Evolutionary conservation across 2,797 vertebrate species (phyloP).

Genomic region (Mormyrops boulengeri): DNA sequence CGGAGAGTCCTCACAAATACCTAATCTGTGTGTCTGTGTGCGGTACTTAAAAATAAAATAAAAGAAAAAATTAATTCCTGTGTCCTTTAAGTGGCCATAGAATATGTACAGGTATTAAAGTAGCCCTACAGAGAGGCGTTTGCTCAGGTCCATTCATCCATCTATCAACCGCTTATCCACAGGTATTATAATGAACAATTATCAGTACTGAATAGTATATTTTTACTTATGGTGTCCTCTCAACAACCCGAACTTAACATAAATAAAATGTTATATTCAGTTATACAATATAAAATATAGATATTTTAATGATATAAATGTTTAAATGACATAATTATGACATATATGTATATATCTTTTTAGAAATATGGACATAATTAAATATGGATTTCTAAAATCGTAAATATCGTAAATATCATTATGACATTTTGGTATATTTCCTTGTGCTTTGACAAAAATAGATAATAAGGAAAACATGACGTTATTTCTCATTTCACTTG

Average conservation of each 20-base stretch:
- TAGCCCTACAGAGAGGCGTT: not conserved
- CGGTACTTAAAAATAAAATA: not conserved
- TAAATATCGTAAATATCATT: not conserved
- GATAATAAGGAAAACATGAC: not conserved
- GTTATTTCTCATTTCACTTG: not conserved
- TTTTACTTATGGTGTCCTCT: not conserved
- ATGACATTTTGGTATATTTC: not conserved
- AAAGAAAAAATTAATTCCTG: not conserved
- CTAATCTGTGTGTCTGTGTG: not conserved
- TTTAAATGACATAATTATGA: not conserved
- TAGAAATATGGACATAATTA: not conserved
- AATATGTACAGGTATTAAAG: not conserved
- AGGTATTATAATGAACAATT: not conserved
- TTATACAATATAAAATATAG: not conserved
- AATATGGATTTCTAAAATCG: not conserved
- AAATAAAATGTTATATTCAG: not conserved
- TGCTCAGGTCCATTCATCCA: not conserved
- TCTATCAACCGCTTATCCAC: not conserved
- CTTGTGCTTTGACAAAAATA: not conserved
- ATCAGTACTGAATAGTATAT: not conserved
- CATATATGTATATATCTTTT: not conserved
- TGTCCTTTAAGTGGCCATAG: not conserved
- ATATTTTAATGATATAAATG: not conserved
- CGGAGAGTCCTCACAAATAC: not conserved
- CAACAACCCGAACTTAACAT: not conserved